These are phyloP conservation scores for Apamea monoglypha DNA, from an alignment of 2,888 invertebrate species.

Conservation along the genomic window DNA sequence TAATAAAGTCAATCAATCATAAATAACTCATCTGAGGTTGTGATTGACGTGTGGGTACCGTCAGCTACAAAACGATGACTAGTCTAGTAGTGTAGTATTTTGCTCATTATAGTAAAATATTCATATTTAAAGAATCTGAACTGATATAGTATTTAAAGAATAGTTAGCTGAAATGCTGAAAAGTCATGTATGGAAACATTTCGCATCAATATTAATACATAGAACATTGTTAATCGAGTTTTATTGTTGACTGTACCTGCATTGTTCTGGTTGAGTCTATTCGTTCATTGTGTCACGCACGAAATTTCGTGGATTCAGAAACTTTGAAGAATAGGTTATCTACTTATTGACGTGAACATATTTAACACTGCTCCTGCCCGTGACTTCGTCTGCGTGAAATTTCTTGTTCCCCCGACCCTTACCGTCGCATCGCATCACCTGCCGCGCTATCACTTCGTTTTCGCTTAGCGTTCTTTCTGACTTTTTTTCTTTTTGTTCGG, in stretches of 20 bases:
- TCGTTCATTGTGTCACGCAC: neutral
- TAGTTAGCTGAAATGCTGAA: neutral
- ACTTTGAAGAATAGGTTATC: neutral
- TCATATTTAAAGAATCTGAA: neutral
- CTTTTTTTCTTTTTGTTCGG: too few species aligned
- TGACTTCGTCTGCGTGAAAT: neutral
- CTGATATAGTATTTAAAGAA: neutral
- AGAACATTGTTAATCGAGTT: neutral
- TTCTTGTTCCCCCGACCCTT: neutral
- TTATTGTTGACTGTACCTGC: neutral
- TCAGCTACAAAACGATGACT: neutral
- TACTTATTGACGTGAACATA: neutral
- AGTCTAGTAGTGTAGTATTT: neutral
- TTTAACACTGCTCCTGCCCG: neutral
- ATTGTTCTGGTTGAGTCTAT: constrained; percentile 22
- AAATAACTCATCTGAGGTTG: neutral
- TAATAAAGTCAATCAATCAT: constrained; percentile 13
- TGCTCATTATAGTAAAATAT: neutral
- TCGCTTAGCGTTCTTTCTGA: too few species aligned
- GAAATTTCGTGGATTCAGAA: neutral
- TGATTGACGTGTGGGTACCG: constrained; percentile 12
- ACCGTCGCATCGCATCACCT: too few species aligned
- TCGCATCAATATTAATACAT: neutral
- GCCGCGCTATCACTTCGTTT: too few species aligned
- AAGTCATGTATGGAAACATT: neutral